phyloP scores from a whole-genome alignment of 2,797 vertebrate species.

The Simalia tracyae region DNA sequence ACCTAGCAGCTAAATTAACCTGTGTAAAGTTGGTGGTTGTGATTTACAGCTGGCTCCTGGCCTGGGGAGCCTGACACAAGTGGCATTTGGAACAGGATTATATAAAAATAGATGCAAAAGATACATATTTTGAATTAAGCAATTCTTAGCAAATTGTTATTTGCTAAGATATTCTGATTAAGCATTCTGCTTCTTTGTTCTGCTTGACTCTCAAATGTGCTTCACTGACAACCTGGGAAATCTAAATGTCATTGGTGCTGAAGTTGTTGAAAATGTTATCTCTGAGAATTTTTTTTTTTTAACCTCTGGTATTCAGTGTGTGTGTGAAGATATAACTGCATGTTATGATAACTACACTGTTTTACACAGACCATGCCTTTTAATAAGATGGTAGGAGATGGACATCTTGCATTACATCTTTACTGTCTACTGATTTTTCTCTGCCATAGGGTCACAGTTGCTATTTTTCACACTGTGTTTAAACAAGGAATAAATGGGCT shows the following conservation, averaged over 20 bases:
- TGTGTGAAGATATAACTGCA: neutral
- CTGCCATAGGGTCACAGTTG: neutral
- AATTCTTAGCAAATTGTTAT: neutral
- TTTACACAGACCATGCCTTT: neutral
- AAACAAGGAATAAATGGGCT: neutral
- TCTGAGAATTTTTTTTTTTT: conserved; percentile 13
- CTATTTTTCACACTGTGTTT: neutral
- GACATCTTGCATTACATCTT: neutral
- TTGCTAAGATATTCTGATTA: conserved; percentile 18
- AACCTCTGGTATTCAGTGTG: neutral
- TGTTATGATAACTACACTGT: neutral
- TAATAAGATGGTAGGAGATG: neutral
- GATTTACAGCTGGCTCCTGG: too few species aligned
- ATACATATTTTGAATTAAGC: neutral
- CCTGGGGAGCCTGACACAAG: neutral
- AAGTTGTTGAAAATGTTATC: neutral
- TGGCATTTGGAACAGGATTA: fast-evolving
- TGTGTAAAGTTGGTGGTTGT: too few species aligned
- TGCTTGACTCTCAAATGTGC: neutral
- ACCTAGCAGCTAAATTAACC: too few species aligned
- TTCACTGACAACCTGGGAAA: neutral
- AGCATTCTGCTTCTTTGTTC: conserved; percentile 1
- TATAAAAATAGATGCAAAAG: neutral
- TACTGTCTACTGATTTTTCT: neutral
- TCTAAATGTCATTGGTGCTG: neutral